Evolutionary conservation across 2,888 invertebrate genomes (phyloP).

Genomic region (Ernsta delagoae): DNA sequence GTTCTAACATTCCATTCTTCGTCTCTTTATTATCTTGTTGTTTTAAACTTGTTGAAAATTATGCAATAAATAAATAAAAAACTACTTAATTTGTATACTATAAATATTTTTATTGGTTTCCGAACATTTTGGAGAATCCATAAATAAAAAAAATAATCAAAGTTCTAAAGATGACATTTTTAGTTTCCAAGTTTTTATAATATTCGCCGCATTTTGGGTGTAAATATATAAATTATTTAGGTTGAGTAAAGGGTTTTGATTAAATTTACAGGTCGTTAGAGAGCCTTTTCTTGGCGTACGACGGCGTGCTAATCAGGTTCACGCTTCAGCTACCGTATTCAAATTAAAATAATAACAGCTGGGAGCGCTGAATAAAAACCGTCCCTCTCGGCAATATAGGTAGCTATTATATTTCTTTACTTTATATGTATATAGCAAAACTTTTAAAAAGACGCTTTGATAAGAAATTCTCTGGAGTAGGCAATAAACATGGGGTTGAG

Average conservation of each 20-base stretch:
- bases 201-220: constrained; percentile 12
- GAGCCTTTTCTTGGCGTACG: constrained; percentile 39
- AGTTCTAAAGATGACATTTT: too few relatives aligned
- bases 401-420: too few relatives aligned
- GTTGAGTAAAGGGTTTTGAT: constrained; percentile 45
- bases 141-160: too few relatives aligned
- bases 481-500: too few relatives aligned
- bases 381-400: background rate
- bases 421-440: background rate
- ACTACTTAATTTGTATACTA: too few relatives aligned
- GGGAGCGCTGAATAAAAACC: constrained; percentile 25
- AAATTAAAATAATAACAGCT: constrained; percentile 49
- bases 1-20: background rate
- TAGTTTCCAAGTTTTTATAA: background rate
- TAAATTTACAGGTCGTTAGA: constrained; percentile 45
- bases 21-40: background rate
- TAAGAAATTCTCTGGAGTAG: too few relatives aligned
- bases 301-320: constrained; percentile 47
- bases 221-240: constrained; percentile 40
- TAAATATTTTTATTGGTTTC: too few relatives aligned
- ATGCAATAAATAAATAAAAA: background rate
- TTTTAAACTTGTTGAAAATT: background rate
- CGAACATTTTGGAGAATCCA: too few relatives aligned
- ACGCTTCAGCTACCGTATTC: constrained; percentile 47
- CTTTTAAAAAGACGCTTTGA: background rate